Evolutionary conservation across 2,797 vertebrate genomes (phyloP), one percentile per base, ranked within the genome.

Genomic region (Enteromius anoplus): DNA sequence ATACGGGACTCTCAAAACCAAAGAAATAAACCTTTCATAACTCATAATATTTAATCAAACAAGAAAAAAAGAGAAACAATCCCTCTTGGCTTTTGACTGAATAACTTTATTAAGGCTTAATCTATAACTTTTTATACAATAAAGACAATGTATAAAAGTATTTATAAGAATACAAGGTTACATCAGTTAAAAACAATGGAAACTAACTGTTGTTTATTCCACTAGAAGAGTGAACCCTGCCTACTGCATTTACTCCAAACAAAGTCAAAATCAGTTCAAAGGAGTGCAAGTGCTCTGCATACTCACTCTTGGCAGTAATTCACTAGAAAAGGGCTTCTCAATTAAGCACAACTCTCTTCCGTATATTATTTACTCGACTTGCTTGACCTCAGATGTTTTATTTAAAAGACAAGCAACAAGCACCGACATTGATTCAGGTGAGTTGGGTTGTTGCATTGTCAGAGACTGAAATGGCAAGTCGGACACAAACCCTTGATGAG

Each of bases 401-500:
- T 72, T 68, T 80, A 40, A 80, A 80, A 86, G 85, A 89, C 77
- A 89, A 87, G 90, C 55, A 62, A n/a, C 55, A 32, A 78, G 26
- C 79, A 90, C 85, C 89, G 89, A 91, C 90, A 87, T 53, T 60
- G 90, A 88, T 84, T 87, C 83, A 32, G 64, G 86, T 86, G 89
- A 90, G 88, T 11, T 17, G 85, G 89, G 85, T 91, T 87, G 89
- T 87, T 85, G 86, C 92, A 92, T 92, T 93, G 91, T 93, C 88
- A 86, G 86, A 90, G 91, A 92, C 90, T 92, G 90, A 88, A 92
- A 90, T 89, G 91, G 93, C 89, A 94, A 85, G 82, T 88, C 75
- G 12, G 84, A 82, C 69, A 76, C 79, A 82, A 82, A 76, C 64
- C 83, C 85, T 83, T 71, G 82, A 87, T 78, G 75, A 87, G 85